phyloP scores from a whole-genome alignment of 2,797 vertebrate genomes.

The Cacajao melanocephalus region DNA sequence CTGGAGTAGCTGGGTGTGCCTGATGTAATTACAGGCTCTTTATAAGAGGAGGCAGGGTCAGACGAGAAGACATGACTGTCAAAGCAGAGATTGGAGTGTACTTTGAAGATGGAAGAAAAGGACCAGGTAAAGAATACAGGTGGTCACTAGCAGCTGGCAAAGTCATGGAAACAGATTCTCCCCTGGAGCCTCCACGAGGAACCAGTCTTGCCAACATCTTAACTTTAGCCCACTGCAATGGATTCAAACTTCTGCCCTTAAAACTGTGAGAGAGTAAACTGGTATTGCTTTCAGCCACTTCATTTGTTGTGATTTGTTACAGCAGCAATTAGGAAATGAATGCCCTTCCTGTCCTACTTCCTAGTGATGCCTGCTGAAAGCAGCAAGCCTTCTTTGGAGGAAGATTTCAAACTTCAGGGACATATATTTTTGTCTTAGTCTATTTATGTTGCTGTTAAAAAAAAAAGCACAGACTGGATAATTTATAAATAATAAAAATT shows the following conservation, averaged over 20 bases:
- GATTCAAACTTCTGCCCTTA: background rate
- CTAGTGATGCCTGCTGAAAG: background rate
- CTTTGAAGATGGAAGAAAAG: background rate
- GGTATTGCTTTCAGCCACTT: background rate
- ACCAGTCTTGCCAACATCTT: no score
- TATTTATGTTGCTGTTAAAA: background rate
- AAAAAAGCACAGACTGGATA: background rate
- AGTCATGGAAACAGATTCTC: background rate
- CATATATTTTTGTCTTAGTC: background rate
- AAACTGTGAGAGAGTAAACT: background rate
- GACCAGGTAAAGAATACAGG: background rate
- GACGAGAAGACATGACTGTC: background rate
- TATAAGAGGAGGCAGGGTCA: background rate
- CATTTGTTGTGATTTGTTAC: background rate
- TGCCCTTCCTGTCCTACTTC: no score
- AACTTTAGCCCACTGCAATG: background rate
- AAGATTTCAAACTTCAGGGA: background rate
- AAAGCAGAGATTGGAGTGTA: background rate
- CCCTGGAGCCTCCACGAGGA: background rate
- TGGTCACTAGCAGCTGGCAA: background rate
- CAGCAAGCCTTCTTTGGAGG: no score
- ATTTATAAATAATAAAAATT: background rate
- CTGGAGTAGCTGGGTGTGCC: no score
- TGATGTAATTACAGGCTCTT: background rate
- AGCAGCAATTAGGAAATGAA: no score